Conservation (phyloP, 1,140 invertebrate genomes). For the Metopolophium dirhodum region DNA sequence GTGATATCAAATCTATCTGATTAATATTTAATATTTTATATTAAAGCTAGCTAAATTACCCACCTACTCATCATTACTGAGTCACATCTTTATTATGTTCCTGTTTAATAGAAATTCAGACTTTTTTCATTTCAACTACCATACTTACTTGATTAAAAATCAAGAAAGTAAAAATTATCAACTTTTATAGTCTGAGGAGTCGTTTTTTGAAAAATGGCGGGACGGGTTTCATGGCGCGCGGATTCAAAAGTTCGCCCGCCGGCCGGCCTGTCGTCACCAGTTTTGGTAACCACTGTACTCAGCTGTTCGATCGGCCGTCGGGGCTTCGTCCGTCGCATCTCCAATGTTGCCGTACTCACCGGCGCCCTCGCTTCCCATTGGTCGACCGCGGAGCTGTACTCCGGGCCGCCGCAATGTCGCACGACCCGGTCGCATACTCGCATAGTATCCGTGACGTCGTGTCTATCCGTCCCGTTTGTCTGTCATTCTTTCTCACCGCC, state of each 20-base stretch:
- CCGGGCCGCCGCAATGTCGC: neutral
- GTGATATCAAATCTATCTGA: too few relatives aligned
- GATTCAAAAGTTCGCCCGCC: neutral
- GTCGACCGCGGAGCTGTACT: neutral
- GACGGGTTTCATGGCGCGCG: neutral
- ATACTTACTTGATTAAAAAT: too few relatives aligned
- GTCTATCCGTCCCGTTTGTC: slow-evolving; percentile 9
- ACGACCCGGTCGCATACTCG: slow-evolving; percentile 37
- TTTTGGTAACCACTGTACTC: slow-evolving; percentile 6
- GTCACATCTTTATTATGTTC: too few relatives aligned
- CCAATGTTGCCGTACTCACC: slow-evolving; percentile 11
- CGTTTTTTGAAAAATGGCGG: slow-evolving; percentile 11
- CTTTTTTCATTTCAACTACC: too few relatives aligned
- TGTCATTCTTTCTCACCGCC: slow-evolving; percentile 52
- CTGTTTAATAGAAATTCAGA: too few relatives aligned
- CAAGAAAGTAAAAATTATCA: too few relatives aligned
- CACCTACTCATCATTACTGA: too few relatives aligned
- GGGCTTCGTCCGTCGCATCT: neutral
- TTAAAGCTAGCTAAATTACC: too few relatives aligned
- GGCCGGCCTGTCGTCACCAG: neutral
- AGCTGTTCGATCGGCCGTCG: neutral
- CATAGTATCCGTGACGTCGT: slow-evolving; percentile 25
- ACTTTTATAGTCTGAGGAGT: neutral
- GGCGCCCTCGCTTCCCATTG: neutral
- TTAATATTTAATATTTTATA: too few relatives aligned